A percentile compares a stretch with the other conserved stretches of the same genome.
Conservation (phyloP, 2,113 vertebrate species). For the Myotis brandtii region DNA sequence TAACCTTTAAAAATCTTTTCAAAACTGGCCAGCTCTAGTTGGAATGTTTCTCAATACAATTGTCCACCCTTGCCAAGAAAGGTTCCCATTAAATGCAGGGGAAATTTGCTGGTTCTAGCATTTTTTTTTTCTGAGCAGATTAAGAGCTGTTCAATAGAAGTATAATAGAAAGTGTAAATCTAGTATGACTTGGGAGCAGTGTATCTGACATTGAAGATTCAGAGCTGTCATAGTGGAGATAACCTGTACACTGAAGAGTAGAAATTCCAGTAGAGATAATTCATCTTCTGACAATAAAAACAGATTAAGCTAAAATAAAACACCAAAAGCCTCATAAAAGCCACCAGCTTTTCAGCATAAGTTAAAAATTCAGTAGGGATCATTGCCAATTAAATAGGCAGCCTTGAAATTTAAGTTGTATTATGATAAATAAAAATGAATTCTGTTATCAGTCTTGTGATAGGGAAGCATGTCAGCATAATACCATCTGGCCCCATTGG, state of each 20-base stretch:
- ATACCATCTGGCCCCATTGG: neutral
- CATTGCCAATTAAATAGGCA: constrained; percentile 43
- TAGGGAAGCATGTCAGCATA: constrained; percentile 5
- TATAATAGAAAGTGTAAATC: constrained; percentile 91
- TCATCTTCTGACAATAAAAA: constrained; percentile 78
- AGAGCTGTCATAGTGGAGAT: constrained; percentile 83
- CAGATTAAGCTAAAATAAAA: constrained; percentile 72
- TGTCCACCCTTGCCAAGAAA: constrained; percentile 74
- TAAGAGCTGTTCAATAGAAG: constrained; percentile 87
- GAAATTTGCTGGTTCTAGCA: constrained; percentile 85
- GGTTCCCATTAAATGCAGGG: constrained; percentile 71
- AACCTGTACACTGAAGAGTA: constrained; percentile 77
- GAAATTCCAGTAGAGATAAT: constrained; percentile 75
- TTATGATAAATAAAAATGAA: constrained; percentile 66
- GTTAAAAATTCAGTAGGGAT: constrained; percentile 61
- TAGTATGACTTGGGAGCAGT: constrained; percentile 80
- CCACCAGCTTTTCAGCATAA: constrained; percentile 57
- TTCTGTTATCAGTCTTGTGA: constrained; percentile 45
- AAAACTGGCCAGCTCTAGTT: constrained; percentile 25
- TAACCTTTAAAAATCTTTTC: constrained; percentile 56
- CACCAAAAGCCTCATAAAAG: constrained; percentile 61
- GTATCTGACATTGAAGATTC: constrained; percentile 84
- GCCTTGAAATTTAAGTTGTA: constrained; percentile 58
- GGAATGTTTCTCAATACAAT: constrained; percentile 74
- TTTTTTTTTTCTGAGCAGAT: constrained; percentile 83